Evolutionary conservation across 1,140 invertebrate species (phyloP).

Genomic region (Phocides pigmalion): DNA sequence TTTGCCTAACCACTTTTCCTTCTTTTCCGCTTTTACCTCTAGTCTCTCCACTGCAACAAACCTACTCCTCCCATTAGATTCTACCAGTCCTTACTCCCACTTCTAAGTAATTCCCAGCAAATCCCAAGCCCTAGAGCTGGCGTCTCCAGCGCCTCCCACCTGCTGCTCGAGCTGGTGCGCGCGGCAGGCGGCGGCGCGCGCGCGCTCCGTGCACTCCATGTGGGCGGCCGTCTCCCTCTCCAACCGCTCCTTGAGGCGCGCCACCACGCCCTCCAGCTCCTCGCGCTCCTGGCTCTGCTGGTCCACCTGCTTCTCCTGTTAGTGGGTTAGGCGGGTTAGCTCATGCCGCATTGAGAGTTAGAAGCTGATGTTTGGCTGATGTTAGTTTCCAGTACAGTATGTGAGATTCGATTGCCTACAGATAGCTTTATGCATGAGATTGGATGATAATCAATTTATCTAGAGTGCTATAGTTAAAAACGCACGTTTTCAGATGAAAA

Average conservation of each 20-base stretch:
- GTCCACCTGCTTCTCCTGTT: constrained; percentile 94
- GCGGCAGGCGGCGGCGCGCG: constrained; percentile 89
- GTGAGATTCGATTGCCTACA: too few species aligned
- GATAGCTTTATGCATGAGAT: too few species aligned
- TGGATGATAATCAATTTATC: too few species aligned
- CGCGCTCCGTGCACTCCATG: constrained; percentile 93
- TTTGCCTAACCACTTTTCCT: too few species aligned
- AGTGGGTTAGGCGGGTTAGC: constrained; percentile 38
- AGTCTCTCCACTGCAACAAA: too few species aligned
- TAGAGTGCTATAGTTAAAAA: too few species aligned
- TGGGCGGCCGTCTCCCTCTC: constrained; percentile 95
- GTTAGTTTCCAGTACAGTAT: too few species aligned
- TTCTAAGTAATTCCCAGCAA: background rate
- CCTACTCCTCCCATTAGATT: too few species aligned
- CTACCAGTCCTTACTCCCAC: background rate
- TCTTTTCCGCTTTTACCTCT: too few species aligned
- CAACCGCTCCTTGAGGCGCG: constrained; percentile 93
- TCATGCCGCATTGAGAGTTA: background rate
- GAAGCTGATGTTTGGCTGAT: background rate
- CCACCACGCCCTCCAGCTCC: constrained; percentile 93
- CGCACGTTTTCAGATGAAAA: too few species aligned
- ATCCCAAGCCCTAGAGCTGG: too few species aligned
- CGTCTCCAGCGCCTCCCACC: constrained; percentile 46
- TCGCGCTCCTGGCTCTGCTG: constrained; percentile 95
- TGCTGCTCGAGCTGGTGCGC: constrained; percentile 88